Evolutionary conservation across 2,888 invertebrate species (phyloP), one percentile per base, ranked within the genome.

Genomic region (Orchesellides sinensis): DNA sequence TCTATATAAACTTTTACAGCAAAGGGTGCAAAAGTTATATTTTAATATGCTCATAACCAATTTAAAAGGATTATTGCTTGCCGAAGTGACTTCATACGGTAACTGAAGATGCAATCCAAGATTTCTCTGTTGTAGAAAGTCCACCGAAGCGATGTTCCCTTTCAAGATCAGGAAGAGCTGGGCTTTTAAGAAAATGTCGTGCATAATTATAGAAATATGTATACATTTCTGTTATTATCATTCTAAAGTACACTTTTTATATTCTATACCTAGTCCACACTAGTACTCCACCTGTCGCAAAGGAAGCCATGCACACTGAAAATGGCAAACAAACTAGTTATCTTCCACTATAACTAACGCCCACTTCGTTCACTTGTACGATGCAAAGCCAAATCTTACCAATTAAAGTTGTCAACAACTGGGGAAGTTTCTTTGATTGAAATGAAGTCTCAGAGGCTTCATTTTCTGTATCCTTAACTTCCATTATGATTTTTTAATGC

Each of bases 71-170:
- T 2, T 59, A n/a, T 19, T 23, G 17, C 56, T n/a, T n/a, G n/a
- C n/a, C n/a, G n/a, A n/a, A n/a, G n/a, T n/a, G n/a, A n/a, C n/a
- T n/a, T n/a, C 74, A 45, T 74, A 86, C 86, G 10, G 87, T 85
- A n/a, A 93, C 91, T 1, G 92, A 88, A 54, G 92, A 92, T 0
- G 92, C 92, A 12, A 93, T 89, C 90, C 93, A 91, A 0, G 93
- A 92, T 1, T 90, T 90, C 63, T 91, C 91, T 0, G 91, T 89
- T 21, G 90, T 89, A 14, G 91, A 90, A 90, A 93, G 29, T 1
- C 47, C 61, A 12, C 78, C 86, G 10, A 86, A 81, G 10, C 27
- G 59, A 8, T 35, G 25, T 2, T 19, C 40, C 12, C 29, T 59
- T 19, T 85, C 83, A 27, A 87, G 52, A 49, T 85, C 83, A 0